A percentile compares a stretch with the other conserved stretches of the same genome.
Conservation (phyloP, 1,140 invertebrate genomes). For the Lethrus apterus region DNA sequence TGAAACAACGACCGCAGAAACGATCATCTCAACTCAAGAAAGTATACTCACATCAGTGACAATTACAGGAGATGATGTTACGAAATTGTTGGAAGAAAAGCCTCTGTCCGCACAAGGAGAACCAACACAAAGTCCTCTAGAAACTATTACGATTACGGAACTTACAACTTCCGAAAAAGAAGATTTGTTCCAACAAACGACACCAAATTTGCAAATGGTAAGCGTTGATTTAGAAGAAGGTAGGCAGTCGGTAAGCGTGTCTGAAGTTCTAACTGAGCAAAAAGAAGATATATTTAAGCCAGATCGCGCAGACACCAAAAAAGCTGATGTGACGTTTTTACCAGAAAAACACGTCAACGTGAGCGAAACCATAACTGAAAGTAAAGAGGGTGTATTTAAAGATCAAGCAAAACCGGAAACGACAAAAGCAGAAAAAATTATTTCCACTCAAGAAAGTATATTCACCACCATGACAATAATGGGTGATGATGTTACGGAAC, state of each 20-base stretch:
- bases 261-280: slow-evolving; percentile 37
- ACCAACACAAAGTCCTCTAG: slow-evolving; percentile 33
- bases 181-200: slow-evolving; percentile 35
- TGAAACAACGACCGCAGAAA: slow-evolving; percentile 9
- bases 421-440: too few relatives aligned
- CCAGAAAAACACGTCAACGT: slow-evolving; percentile 37
- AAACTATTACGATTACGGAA: slow-evolving; percentile 19
- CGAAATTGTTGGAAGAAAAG: slow-evolving; percentile 30
- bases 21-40: slow-evolving; percentile 10
- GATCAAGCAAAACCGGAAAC: too few relatives aligned
- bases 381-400: slow-evolving; percentile 17
- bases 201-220: slow-evolving; percentile 33
- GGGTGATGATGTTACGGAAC: too few relatives aligned
- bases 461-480: too few relatives aligned
- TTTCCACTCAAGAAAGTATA: too few relatives aligned
- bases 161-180: slow-evolving; percentile 20
- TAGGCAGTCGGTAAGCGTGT: slow-evolving; percentile 32
- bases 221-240: slow-evolving; percentile 38
- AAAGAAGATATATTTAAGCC: slow-evolving; percentile 36
- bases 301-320: slow-evolving; percentile 24
- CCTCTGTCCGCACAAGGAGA: slow-evolving; percentile 18
- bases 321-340: slow-evolving; percentile 24
- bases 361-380: slow-evolving; percentile 32
- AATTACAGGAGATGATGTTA: slow-evolving; percentile 1
- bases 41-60: slow-evolving; percentile 24